These are phyloP conservation scores for Enteromius radiatus DNA, from an alignment of 2,797 vertebrate genomes.

Conservation along the genomic window DNA sequence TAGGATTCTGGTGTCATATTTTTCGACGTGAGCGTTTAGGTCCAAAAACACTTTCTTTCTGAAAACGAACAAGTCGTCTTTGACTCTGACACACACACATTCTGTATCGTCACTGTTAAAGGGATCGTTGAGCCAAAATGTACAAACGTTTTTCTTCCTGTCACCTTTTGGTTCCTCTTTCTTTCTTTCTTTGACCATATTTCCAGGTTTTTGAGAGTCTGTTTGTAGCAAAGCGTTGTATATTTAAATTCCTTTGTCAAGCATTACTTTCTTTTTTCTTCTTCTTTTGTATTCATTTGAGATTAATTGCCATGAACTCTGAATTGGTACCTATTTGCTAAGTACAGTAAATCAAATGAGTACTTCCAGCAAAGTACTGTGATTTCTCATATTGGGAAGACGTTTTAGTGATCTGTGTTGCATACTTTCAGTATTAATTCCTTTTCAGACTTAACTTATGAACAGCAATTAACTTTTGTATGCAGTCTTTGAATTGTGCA, in stretches of 20 bases:
- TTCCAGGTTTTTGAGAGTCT: constrained; percentile 67
- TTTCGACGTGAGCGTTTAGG: constrained; percentile 66
- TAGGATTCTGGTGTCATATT: constrained; percentile 64
- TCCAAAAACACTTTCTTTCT: constrained; percentile 74
- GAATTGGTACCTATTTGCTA: constrained; percentile 79
- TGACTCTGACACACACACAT: constrained; percentile 67
- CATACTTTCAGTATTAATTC: constrained; percentile 82
- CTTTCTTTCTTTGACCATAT: constrained; percentile 71
- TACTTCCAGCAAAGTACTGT: constrained; percentile 77
- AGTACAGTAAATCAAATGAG: constrained; percentile 75
- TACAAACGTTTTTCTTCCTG: constrained; percentile 60
- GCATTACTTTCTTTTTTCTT: constrained; percentile 54
- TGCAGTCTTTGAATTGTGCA: constrained; percentile 42
- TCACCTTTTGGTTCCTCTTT: constrained; percentile 70
- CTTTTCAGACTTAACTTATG: constrained; percentile 73
- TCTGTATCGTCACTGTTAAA: constrained; percentile 66
- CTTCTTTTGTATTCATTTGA: constrained; percentile 57
- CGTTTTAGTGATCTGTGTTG: constrained; percentile 76
- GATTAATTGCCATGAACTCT: constrained; percentile 77
- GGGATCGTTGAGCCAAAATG: constrained; percentile 80
- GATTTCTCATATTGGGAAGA: constrained; percentile 90
- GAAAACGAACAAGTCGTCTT: constrained; percentile 67
- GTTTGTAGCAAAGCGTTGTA: constrained; percentile 73
- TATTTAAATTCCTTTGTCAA: constrained; percentile 75
- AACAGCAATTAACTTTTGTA: constrained; percentile 63